Percentiles rank a stretch among this genome's conserved stretches.
phyloP scores from a whole-genome alignment of 2,797 vertebrate genomes.

The Macropodus opercularis region DNA sequence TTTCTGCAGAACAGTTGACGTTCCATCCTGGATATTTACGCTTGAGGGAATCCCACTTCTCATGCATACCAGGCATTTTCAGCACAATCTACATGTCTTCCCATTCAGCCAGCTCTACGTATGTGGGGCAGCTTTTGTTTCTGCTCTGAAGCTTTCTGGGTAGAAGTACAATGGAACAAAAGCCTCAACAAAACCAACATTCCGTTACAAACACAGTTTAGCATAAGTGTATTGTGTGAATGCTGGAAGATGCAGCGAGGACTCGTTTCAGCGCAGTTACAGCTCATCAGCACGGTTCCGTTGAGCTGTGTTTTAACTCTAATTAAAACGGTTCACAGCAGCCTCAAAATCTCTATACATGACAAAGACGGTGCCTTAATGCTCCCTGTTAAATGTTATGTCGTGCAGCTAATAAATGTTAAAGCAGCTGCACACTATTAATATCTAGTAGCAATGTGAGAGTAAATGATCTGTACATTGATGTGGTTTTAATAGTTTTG shows the following conservation, averaged over 20 bases:
- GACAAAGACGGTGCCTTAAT: no score
- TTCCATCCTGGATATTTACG: constrained; percentile 30
- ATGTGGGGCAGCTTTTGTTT: constrained; percentile 82
- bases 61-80: constrained; percentile 66
- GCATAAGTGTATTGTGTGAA: constrained; percentile 70
- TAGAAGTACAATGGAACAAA: constrained; percentile 67
- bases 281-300: no score
- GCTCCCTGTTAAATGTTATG: no score
- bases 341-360: no score
- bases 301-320: no score
- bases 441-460: no score
- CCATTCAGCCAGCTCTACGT: constrained; percentile 47
- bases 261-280: neutral
- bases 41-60: constrained; percentile 60
- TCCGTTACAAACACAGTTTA: constrained; percentile 55
- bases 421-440: no score
- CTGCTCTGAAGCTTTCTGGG: constrained; percentile 37
- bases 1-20: no score
- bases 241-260: constrained; percentile 23
- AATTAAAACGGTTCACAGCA: no score
- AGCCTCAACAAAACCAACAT: constrained; percentile 42
- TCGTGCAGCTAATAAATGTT: no score
- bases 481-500: no score
- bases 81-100: constrained; percentile 41
- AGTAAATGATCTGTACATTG: no score